A percentile compares a stretch with the other conserved stretches of the same genome.
Evolutionary conservation across 2,797 vertebrate genomes (phyloP).

Genomic region (Dendrocincla fuliginosa): DNA sequence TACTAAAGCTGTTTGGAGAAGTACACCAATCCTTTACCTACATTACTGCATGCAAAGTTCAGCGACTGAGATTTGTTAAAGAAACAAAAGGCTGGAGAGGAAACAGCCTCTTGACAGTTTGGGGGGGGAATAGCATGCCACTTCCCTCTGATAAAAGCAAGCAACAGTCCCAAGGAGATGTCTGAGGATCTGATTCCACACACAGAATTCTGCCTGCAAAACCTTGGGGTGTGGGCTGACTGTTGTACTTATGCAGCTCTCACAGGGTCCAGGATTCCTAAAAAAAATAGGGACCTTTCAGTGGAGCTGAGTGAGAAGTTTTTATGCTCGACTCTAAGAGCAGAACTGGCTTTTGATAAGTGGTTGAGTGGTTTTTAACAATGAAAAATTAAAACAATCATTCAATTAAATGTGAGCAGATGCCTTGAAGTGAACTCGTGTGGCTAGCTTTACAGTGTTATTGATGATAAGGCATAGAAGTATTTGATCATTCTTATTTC

Average conservation of each 20-base stretch:
- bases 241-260: background rate
- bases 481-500: slow-evolving; percentile 54
- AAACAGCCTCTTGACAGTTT: no score
- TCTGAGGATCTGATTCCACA: background rate
- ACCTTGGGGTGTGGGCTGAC: background rate
- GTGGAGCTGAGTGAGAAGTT: background rate
- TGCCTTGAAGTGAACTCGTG: slow-evolving; percentile 51
- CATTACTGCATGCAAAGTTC: no score
- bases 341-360: slow-evolving; percentile 44
- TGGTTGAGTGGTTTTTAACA: slow-evolving; percentile 61
- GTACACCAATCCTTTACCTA: no score
- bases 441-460: slow-evolving; percentile 44
- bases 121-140: no score
- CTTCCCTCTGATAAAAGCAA: no score
- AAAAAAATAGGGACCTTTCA: background rate
- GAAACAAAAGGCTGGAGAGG: no score
- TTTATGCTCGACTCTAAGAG: background rate
- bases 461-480: slow-evolving; percentile 47
- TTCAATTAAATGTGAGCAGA: slow-evolving; percentile 62
- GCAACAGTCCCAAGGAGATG: background rate
- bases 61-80: no score
- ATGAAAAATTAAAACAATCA: slow-evolving; percentile 70
- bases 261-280: background rate
- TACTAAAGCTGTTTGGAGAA: no score
- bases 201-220: background rate